Evolutionary conservation across 2,797 vertebrate species (phyloP).

Genomic region (Peromyscus attwateri): DNA sequence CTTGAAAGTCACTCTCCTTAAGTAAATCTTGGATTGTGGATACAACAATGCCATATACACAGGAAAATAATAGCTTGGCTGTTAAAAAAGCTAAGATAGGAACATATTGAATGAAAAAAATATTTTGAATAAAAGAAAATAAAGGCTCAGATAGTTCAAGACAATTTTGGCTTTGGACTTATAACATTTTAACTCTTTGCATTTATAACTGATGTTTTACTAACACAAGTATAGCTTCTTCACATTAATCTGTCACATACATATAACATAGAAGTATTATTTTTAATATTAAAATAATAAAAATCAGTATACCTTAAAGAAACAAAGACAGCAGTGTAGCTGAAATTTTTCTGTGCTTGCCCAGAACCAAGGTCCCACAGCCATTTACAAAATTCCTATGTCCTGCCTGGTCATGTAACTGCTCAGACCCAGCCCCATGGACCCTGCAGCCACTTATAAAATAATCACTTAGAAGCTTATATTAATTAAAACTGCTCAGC

Average conservation of each 20-base stretch:
- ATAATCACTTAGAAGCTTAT: no score
- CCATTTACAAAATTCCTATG: no score
- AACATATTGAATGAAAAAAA: not conserved
- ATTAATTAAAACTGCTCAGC: no score
- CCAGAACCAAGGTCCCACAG: no score
- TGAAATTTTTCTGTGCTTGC: no score
- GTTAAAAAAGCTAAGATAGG: not conserved
- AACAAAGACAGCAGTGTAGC: not conserved
- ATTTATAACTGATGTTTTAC: not conserved
- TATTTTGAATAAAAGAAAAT: not conserved
- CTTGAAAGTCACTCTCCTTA: not conserved
- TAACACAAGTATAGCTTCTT: not conserved
- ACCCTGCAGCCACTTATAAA: no score
- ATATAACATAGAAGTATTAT: not conserved
- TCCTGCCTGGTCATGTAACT: no score
- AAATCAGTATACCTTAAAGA: not conserved
- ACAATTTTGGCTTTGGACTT: not conserved
- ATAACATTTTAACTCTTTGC: not conserved
- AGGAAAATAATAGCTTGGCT: not conserved
- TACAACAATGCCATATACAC: not conserved
- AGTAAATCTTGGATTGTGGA: not conserved
- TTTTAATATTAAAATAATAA: not conserved
- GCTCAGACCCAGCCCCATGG: no score
- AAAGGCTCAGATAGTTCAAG: not conserved
- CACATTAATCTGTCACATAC: not conserved